phyloP scores from a whole-genome alignment of 2,113 vertebrate genomes.

The Grus americana region DNA sequence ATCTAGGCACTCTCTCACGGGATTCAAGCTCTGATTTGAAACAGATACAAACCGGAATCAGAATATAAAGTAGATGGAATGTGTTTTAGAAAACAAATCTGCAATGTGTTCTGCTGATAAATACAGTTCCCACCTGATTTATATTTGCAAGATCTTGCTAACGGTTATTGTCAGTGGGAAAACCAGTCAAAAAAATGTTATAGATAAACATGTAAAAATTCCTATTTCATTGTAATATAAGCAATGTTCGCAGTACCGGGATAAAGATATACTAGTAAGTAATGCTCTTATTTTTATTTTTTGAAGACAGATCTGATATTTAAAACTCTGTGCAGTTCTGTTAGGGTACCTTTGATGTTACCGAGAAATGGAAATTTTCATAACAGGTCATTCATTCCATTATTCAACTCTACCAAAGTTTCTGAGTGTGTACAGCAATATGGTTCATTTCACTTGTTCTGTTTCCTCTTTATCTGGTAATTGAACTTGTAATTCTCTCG shows the following conservation, averaged over 20 bases:
- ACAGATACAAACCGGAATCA: neutral
- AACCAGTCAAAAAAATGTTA: neutral
- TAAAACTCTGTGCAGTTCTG: neutral
- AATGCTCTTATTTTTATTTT: neutral
- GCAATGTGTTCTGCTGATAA: neutral
- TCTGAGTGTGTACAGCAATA: neutral
- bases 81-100: neutral
- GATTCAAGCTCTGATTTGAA: neutral
- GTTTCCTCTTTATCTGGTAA: neutral
- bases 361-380: neutral
- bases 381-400: neutral
- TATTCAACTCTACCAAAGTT: neutral
- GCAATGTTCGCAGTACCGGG: neutral
- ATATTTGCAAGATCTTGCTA: neutral
- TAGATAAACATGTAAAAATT: neutral
- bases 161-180: neutral
- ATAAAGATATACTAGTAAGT: neutral
- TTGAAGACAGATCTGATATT: neutral
- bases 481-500: neutral
- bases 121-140: neutral
- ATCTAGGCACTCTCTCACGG: neutral
- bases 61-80: neutral
- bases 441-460: neutral
- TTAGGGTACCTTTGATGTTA: neutral
- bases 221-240: neutral